Evolutionary conservation across 2,797 vertebrate species (phyloP), one percentile per base, ranked within the genome.

Genomic region (Spea hammondii): DNA sequence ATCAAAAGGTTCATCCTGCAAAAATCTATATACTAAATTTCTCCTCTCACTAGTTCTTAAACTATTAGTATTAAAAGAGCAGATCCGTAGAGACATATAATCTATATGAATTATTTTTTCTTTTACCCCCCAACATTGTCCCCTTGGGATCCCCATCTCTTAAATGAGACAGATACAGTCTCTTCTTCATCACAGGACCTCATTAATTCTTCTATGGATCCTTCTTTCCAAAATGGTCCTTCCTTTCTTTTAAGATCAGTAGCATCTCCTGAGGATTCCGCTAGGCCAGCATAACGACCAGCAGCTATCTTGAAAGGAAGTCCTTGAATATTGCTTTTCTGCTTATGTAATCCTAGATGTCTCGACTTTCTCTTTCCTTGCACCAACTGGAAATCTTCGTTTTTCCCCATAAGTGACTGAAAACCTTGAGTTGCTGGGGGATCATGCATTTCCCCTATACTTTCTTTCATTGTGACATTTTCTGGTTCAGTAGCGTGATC

Each of bases 11-110:
- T 68, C 11, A 6, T 49, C 46, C 8, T 53, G 8, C 14, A 32
- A 10, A 50, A 32, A 3, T 17, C 1, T 51, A 70, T 70, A 70
- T 6, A 70, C 4, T 8, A 70, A 32, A 5, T 51, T n/a, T 53
- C 49, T 70, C 14, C 67, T 70, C 48, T 14, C 67, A 10, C 9
- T 70, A 9, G 48, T 8, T 53, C 67, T 70, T 14, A 70, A 51
- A 70, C 67, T 70, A 14, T 70, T 70, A 5, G 53, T 50, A 70
- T 70, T 51, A n/a, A 68, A 47, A 4, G 66, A 68, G 46, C 64
- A 65, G 1, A 65, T 65, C 10, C 47, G 64, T 65, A 65, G 12
- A 65, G 64, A 46, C 64, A 68, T 48, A 4, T 51, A 53, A 32
- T 44, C 4, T 8, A 32, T 10, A 6, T 48, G 53, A 8, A 51